Conservation (phyloP, 2,113 vertebrate species). For the Carassius gibelio region DNA sequence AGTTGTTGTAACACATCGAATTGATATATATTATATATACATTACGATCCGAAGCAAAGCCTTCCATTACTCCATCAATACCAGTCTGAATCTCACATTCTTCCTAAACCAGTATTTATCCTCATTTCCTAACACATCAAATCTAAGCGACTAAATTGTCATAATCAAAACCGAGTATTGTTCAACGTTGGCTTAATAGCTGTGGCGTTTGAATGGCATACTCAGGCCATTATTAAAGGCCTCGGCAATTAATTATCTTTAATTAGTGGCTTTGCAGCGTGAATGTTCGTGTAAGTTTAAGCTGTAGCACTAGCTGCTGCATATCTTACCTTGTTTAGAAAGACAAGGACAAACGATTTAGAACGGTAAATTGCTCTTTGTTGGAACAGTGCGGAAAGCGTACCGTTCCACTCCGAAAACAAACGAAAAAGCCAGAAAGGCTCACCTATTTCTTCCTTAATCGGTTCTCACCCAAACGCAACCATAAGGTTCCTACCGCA, state of each 20-base stretch:
- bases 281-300: constrained; percentile 48
- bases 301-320: constrained; percentile 54
- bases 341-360: constrained; percentile 9
- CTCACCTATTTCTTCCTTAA: constrained; percentile 66
- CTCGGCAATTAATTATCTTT: constrained; percentile 40
- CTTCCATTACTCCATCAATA: constrained; percentile 66
- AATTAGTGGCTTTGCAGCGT: constrained; percentile 48
- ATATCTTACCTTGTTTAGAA: constrained; percentile 15
- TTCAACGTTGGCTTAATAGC: constrained; percentile 21
- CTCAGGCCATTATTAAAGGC: constrained; percentile 38
- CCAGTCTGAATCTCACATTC: constrained; percentile 57
- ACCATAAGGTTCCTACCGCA: constrained; percentile 81
- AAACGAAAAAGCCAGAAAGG: constrained; percentile 26
- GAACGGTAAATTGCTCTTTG: constrained; percentile 28
- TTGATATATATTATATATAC: constrained; percentile 50
- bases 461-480: constrained; percentile 76
- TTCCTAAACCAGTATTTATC: constrained; percentile 49
- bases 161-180: constrained; percentile 23
- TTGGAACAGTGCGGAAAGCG: constrained; percentile 46
- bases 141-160: constrained; percentile 22
- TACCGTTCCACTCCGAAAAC: constrained; percentile 46
- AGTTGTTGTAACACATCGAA: constrained; percentile 65
- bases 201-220: constrained; percentile 42
- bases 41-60: constrained; percentile 55
- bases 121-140: constrained; percentile 56